Evolutionary conservation across 2,113 vertebrate genomes (phyloP), one percentile per base, ranked within the genome.

Genomic region (Campylomormyrus numenius): DNA sequence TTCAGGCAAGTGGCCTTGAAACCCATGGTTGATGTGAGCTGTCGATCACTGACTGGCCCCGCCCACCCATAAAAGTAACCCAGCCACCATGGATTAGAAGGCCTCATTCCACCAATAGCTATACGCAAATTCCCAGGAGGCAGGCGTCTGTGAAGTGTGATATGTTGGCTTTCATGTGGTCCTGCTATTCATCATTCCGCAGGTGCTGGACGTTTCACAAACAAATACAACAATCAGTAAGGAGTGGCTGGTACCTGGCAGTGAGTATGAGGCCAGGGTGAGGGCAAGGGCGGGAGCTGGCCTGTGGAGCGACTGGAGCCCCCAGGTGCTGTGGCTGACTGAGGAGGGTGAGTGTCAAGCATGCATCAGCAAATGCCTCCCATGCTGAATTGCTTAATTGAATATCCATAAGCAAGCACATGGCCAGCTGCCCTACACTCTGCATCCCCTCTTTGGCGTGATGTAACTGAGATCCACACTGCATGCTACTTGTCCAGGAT

Each of bases 261-360:
- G 6, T 88, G 52, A 31, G 89, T 95, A 94, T 17, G 91, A 95
- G 90, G 93, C 94, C 90, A 88, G 88, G 86, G 95, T 95, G 48
- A 93, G 94, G 89, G 91, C 90, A 2, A 46, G 52, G 77, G 90
- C 66, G 53, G 56, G 53, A 1, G 7, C 87, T 31, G 92, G 93
- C 6, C 92, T 89, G 35, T 95, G 94, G 95, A 95, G 94, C 66
- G n/a, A 92, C 89, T 96, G 95, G 95, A 95, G 93, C 89, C 88
- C 91, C 1, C 87, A 87, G 24, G 92, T 93, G 91, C 89, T 50
- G 1, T 95, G 94, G 94, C 17, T 80, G 48, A 92, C 85, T 27
- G 13, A 91, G 89, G 52, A 92, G 27, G 91, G 95, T 94, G 35
- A 92, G 90, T 89, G 13, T 27, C 3, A n/a, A 24, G 80, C 15